phyloP scores from a whole-genome alignment of 2,888 invertebrate species.

The Clunio marinus region DNA sequence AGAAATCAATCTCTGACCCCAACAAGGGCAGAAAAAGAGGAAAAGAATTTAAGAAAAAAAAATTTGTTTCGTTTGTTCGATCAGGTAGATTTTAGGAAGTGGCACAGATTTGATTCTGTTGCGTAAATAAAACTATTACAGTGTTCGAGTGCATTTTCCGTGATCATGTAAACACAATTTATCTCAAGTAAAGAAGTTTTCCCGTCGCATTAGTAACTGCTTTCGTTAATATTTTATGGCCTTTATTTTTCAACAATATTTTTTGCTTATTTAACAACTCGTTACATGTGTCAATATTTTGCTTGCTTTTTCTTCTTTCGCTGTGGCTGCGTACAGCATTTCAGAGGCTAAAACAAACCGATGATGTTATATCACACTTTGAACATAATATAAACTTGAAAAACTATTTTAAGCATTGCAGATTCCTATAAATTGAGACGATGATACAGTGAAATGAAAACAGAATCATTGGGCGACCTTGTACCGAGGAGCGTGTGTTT shows the following conservation, averaged over 20 bases:
- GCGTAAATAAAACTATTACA: too few relatives aligned
- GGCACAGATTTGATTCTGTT: too few relatives aligned
- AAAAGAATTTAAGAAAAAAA: background rate
- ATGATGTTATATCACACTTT: too few relatives aligned
- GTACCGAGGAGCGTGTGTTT: slow-evolving; percentile 1
- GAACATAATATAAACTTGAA: slow-evolving; percentile 11
- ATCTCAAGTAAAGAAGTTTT: background rate
- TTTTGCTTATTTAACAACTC: slow-evolving; percentile 28
- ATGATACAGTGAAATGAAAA: background rate
- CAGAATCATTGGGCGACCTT: slow-evolving; percentile 15
- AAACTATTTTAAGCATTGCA: slow-evolving; percentile 14
- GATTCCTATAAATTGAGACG: background rate
- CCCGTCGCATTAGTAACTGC: background rate
- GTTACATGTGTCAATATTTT: slow-evolving; percentile 24
- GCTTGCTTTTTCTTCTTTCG: background rate
- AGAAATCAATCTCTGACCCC: background rate
- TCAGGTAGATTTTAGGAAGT: background rate
- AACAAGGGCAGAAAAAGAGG: background rate
- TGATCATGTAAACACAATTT: background rate
- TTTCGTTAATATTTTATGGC: background rate
- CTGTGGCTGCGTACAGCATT: background rate
- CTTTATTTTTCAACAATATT: background rate
- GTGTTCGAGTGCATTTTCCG: background rate
- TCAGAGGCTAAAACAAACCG: background rate
- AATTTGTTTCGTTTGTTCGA: background rate